Percentiles rank a stretch among this genome's conserved stretches.
Conservation (phyloP, 2,797 vertebrate species). For the Clarias platycephalus region DNA sequence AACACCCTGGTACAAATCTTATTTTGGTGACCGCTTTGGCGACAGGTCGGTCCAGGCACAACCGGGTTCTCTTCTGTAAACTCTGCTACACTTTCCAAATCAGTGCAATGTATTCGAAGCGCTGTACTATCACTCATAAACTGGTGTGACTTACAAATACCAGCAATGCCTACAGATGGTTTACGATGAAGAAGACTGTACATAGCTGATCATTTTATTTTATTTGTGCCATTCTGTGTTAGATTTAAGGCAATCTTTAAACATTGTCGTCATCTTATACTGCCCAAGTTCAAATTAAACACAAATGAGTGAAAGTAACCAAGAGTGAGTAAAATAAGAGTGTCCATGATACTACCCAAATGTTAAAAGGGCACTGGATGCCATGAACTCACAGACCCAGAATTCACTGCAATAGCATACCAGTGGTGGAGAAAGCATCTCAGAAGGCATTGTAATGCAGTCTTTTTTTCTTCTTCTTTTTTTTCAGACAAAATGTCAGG, state of each 20-base stretch:
- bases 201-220: neutral
- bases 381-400: neutral
- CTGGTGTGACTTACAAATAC: neutral
- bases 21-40: neutral
- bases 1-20: slow-evolving; percentile 27
- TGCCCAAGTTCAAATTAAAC: neutral
- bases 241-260: neutral
- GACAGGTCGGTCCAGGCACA: slow-evolving; percentile 43
- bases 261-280: neutral
- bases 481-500: neutral
- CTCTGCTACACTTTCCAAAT: slow-evolving; percentile 17
- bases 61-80: slow-evolving; percentile 32
- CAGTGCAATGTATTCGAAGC: slow-evolving; percentile 23
- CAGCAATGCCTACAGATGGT: neutral
- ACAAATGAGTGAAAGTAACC: neutral
- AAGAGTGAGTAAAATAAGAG: slow-evolving; percentile 11
- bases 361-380: neutral
- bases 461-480: no score
- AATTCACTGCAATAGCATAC: neutral
- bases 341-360: neutral
- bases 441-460: no score
- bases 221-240: neutral
- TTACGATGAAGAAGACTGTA: neutral
- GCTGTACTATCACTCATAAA: neutral
- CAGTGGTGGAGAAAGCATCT: neutral